phyloP scores from a whole-genome alignment of 2,888 invertebrate genomes.

The Tachystola acroxantha region DNA sequence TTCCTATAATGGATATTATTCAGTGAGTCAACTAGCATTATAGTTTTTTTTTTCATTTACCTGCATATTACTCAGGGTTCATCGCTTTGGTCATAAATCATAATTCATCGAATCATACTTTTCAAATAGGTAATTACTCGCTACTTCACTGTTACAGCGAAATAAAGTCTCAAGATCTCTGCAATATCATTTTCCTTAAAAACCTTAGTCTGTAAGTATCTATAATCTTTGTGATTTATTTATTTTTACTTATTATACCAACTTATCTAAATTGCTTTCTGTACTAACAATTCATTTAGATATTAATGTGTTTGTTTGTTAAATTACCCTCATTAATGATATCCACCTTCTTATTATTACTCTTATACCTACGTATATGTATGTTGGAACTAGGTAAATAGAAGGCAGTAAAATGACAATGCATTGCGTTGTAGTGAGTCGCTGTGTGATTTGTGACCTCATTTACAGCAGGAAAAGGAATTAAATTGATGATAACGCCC shows the following conservation, averaged over 20 bases:
- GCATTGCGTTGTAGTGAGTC: slow-evolving; percentile 4
- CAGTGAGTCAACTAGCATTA: slow-evolving; percentile 48
- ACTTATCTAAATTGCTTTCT: too few relatives aligned
- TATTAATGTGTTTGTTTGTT: too few relatives aligned
- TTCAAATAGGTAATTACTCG: too few relatives aligned
- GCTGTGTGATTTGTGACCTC: slow-evolving; percentile 61
- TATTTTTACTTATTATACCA: too few relatives aligned
- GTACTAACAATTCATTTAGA: too few relatives aligned
- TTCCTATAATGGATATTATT: slow-evolving; percentile 66
- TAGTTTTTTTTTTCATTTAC: slow-evolving; percentile 3
- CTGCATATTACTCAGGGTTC: neutral
- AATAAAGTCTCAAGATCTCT: too few relatives aligned
- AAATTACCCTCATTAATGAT: neutral
- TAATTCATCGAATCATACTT: too few relatives aligned
- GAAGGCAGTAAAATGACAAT: slow-evolving; percentile 2
- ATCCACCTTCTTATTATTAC: slow-evolving; percentile 22
- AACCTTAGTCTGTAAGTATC: neutral
- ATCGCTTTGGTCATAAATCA: too few relatives aligned
- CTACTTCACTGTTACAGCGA: too few relatives aligned
- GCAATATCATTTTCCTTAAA: slow-evolving; percentile 21
- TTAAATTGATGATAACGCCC: slow-evolving; percentile 69
- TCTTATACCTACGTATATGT: neutral
- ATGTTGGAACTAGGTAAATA: too few relatives aligned
- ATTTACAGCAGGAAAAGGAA: slow-evolving; percentile 71
- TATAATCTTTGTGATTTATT: too few relatives aligned